A percentile compares a stretch with the other conserved stretches of the same genome.
phyloP scores from a whole-genome alignment of 2,888 invertebrate genomes.

The Sympetrum striolatum region DNA sequence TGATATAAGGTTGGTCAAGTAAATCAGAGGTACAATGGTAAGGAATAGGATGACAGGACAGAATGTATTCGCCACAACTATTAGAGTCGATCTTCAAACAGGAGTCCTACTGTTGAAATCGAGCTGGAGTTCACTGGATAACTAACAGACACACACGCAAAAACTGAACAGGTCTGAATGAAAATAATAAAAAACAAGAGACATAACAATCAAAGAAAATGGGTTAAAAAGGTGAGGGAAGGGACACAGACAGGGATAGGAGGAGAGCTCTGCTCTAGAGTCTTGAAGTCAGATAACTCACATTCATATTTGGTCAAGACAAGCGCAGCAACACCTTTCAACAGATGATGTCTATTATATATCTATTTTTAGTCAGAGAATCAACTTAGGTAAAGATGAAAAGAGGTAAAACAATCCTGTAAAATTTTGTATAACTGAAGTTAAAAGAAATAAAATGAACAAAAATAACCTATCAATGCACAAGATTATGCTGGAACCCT shows the following conservation, averaged over 20 bases:
- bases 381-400: too few relatives aligned
- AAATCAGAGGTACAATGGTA: neutral
- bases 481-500: too few relatives aligned
- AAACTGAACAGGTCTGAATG: neutral
- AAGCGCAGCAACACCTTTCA: too few relatives aligned
- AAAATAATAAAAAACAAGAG: neutral
- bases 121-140: slow-evolving; percentile 12
- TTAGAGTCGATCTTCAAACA: neutral
- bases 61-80: neutral
- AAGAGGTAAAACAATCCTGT: too few relatives aligned
- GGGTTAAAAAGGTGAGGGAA: neutral
- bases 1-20: neutral
- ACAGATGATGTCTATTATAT: too few relatives aligned
- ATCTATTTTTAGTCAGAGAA: too few relatives aligned
- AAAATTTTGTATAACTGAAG: too few relatives aligned
- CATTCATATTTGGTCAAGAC: too few relatives aligned
- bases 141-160: neutral
- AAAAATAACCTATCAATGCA: too few relatives aligned
- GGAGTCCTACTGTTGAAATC: neutral
- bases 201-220: neutral
- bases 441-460: too few relatives aligned
- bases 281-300: neutral
- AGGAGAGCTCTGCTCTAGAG: neutral
- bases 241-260: neutral
- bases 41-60: neutral